These are phyloP conservation scores for Columbina picui DNA, from an alignment of 2,113 vertebrate species.

Conservation along the genomic window DNA sequence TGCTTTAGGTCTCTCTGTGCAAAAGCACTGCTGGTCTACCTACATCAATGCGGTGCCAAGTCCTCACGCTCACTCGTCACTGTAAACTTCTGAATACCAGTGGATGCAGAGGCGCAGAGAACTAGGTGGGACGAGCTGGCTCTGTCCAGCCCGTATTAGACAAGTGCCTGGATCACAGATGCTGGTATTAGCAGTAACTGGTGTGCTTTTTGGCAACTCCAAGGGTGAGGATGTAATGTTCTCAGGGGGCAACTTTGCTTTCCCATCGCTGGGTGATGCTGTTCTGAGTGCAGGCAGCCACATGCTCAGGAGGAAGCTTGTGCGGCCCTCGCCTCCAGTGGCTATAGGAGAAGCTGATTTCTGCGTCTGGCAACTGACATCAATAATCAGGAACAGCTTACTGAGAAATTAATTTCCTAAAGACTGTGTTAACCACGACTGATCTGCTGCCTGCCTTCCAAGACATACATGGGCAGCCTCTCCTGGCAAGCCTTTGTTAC, in stretches of 20 bases:
- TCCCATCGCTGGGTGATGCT: neutral
- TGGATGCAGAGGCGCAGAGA: neutral
- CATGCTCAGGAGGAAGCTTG: neutral
- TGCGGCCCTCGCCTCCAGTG: neutral
- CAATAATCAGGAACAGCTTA: neutral
- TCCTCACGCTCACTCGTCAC: neutral
- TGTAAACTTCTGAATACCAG: neutral
- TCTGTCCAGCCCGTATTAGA: neutral
- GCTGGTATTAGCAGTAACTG: neutral
- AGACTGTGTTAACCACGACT: neutral
- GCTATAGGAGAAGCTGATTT: neutral
- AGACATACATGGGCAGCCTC: neutral
- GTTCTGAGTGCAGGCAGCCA: neutral
- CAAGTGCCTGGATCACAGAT: neutral
- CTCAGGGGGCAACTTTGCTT: neutral
- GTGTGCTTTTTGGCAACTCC: neutral
- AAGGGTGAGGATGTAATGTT: neutral
- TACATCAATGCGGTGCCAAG: accelerated
- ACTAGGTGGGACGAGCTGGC: neutral
- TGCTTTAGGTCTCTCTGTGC: neutral
- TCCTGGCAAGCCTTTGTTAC: neutral
- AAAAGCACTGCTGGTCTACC: neutral
- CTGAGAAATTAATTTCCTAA: neutral
- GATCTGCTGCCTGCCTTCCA: neutral
- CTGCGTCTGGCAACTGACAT: neutral